Evolutionary conservation across 2,113 vertebrate species (phyloP), one percentile per base, ranked within the genome.

Genomic region (Scophthalmus maximus): DNA sequence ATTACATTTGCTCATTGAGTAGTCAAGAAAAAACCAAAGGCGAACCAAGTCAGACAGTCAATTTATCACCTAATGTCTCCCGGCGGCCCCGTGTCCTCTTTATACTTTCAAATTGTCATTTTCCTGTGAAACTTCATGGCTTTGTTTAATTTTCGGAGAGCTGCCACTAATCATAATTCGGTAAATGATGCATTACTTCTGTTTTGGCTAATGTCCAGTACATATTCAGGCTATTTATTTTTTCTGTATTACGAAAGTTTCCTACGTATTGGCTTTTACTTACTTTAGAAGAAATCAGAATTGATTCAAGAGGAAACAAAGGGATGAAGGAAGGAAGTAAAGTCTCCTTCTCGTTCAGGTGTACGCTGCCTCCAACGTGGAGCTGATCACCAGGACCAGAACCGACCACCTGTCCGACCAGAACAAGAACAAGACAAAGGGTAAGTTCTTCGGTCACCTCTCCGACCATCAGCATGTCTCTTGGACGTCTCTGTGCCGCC

Each of bases 381-480:
- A 99, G 90, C 93, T 99, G 73, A 96, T 99, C 89, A 99, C 97
- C 4, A 93, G 97, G 87, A 98, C 98, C 5, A 94, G 98, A 82
- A 99, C 96, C 0, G 97, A 98, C 78, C 98, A 99, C 66, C 95
- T 99, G 69, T 95, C 95, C 0, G 97, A 99, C 81, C 97, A 98
- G 89, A 96, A 98, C 94, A 99, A 98, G 89, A 93, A 95, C 89
- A 98, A 97, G 81, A 94, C 94, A 63, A 99, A 96, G 96, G 96
- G 97, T 97, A 86, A 22, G 17, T 63, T 1, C 17, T 55, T 12
- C 46, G 29, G n/a, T 27, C n/a, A n/a, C n/a, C 51, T 30, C 53
- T 61, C 58, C 30, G 38, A 17, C 38, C 1, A 17, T 15, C n/a
- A n/a, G n/a, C n/a, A n/a, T n/a, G n/a, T n/a, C n/a, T n/a, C n/a